Evolutionary conservation across 2,797 vertebrate genomes (phyloP), one percentile per base, ranked within the genome.

Genomic region (Paguma larvata): DNA sequence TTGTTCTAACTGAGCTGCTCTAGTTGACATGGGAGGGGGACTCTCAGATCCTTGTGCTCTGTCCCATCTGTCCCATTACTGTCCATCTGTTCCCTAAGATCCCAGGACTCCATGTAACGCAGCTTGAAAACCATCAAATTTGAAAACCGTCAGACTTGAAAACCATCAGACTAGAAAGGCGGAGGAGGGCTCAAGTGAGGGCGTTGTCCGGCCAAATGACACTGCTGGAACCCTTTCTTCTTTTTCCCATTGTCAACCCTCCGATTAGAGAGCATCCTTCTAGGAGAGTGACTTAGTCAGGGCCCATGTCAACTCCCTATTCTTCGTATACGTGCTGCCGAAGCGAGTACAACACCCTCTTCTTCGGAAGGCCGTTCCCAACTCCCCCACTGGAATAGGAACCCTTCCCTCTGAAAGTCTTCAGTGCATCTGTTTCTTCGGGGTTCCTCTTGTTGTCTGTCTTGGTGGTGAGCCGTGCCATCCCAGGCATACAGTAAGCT

Each of bases 1-100:
- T 83, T 83, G 41, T 84, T 96, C 79, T 85, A 67, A 84, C 51
- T 92, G 75, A 72, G 65, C 48, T 93, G 84, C 41, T 95, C 41
- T 27, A n/a, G 56, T 44, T 67, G 53, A 94, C 68, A 41, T 44
- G 51, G 67, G 41, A 63, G 32, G 80, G 59, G 12, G 46, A 68
- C 67, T 7, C 41, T 84, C 41, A 10, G 56, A 88, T 86, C 51
- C 46, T 32, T 3, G 38, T 44, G 48, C 56, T 84, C 34, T 75
- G 34, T 79, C 48, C 65, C 67, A 6, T 95, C 53, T 30, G 10
- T 56, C n/a, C 53, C n/a, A 5, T 82, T 18, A 1, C 32, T 30
- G 53, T 23, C 89, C 70, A 46, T 93, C 77, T 94, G 18, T 91
- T 84, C 72, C 73, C n/a, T 38, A 67, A 82, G 77, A 89, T 68